These are phyloP conservation scores for Tachycineta bicolor DNA, from an alignment of 2,113 vertebrate species.

Conservation along the genomic window DNA sequence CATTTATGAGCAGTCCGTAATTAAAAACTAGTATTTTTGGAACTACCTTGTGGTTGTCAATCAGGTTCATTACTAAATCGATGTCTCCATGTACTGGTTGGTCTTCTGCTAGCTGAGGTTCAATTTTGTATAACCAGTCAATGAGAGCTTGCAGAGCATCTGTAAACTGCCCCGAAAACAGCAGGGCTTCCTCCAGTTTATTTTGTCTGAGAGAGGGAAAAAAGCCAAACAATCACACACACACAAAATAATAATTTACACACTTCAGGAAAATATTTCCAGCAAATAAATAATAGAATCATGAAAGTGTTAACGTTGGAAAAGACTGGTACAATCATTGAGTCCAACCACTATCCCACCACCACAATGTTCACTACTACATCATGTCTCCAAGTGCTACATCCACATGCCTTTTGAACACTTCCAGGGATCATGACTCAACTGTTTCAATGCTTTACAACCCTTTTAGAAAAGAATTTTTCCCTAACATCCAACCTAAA, in stretches of 20 bases:
- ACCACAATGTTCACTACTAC: fast-evolving
- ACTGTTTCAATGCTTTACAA: neutral
- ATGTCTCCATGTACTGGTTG: conserved; percentile 97
- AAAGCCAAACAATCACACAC: neutral
- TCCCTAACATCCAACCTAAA: neutral
- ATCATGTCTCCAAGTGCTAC: neutral
- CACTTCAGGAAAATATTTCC: neutral
- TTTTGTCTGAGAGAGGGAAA: conserved; percentile 83
- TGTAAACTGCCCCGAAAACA: conserved; percentile 97
- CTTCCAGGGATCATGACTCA: neutral
- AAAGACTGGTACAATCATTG: neutral
- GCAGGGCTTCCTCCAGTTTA: conserved; percentile 94
- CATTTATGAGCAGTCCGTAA: neutral
- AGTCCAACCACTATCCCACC: neutral
- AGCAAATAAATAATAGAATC: neutral
- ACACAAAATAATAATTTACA: neutral
- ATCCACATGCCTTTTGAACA: neutral
- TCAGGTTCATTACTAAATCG: conserved; percentile 95
- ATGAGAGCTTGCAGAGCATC: conserved; percentile 97
- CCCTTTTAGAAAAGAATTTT: neutral
- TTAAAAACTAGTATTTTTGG: neutral
- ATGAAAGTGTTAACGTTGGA: neutral
- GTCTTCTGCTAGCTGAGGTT: conserved; percentile 95
- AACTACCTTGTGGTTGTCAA: conserved; percentile 96
- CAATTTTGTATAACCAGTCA: conserved; percentile 96